Base-by-base conservation (phyloP, 2,797 vertebrate species). In the Epinephelus malabaricus region DNA sequence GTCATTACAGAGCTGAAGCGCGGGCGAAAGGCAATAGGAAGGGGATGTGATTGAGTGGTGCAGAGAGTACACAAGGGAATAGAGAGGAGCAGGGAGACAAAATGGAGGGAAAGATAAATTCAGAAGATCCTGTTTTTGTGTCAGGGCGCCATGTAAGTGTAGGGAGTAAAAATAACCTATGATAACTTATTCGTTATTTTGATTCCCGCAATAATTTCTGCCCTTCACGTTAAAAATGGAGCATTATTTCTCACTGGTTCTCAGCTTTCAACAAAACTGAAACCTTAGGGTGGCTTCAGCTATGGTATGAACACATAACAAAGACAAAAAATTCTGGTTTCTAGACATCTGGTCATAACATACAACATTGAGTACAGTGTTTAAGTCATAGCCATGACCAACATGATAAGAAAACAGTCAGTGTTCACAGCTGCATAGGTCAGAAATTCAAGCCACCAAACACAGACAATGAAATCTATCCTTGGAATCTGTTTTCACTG, bases 31-130 rank as follows among this genome's bases (percentile, higher is more conserved):
- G 78, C 59, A 81, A 76, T 30, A 61, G 78, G 77, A 88, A 86
- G 82, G 73, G 64, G 82, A 87, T 78, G 69, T 89, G 87, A 88
- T 80, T 65, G 78, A 89, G 70, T 72, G 69, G 76, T 81, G 69
- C 68, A 40, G 71, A 77, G 74, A 63, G 66, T 34, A 69, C 73
- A 58, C 2, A 18, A 45, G 69, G 76, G 71, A 82, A 73, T 74
- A 79, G 53, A 80, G 79, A 70, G 61, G 76, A 83, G 85, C 81
- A 67, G 30, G 40, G 51, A 82, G 71, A 73, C 60, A 80, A 30
- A 82, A 81, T 68, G 50, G 51, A 82, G 69, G 66, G 3, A 60
- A 73, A 90, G 69, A 83, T 86, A 76, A 40, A 82, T 86, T 76
- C 21, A 30, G 69, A 67, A 34, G 56, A 46, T 79, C 40, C 60